Percentiles rank a stretch among this genome's conserved stretches.
Evolutionary conservation across 2,797 vertebrate species (phyloP).

Genomic region (Monodelphis domestica): DNA sequence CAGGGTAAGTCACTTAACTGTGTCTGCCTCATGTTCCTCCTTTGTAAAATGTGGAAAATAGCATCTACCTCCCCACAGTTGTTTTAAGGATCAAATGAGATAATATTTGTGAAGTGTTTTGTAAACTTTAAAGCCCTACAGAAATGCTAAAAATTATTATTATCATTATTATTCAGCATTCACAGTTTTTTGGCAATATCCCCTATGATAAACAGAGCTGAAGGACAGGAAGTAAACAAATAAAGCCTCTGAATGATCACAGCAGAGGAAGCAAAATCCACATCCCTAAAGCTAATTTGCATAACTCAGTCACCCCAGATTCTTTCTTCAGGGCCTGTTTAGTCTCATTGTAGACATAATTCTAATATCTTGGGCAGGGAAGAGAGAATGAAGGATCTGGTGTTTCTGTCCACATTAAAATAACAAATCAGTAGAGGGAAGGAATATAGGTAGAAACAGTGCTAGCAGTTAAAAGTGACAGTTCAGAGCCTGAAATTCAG

Average conservation of each 20-base stretch:
- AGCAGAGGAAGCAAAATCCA: neutral
- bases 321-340: neutral
- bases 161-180: neutral
- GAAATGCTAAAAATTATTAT: too few species aligned
- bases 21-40: neutral
- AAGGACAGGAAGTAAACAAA: neutral
- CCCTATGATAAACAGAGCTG: neutral
- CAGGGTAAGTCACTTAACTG: neutral
- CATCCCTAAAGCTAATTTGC: neutral
- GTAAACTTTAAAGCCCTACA: neutral
- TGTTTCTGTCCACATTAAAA: neutral
- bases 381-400: neutral
- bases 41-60: neutral
- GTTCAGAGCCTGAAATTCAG: neutral
- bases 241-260: too few species aligned
- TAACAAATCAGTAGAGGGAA: neutral
- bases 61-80: neutral
- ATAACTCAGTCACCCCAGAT: neutral
- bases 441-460: neutral
- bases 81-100: neutral
- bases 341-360: neutral
- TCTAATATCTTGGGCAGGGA: neutral
- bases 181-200: neutral
- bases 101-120: neutral
- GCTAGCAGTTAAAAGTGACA: neutral